These are phyloP conservation scores for Amphiprion percula DNA, from an alignment of 2,113 vertebrate genomes.

Conservation along the genomic window DNA sequence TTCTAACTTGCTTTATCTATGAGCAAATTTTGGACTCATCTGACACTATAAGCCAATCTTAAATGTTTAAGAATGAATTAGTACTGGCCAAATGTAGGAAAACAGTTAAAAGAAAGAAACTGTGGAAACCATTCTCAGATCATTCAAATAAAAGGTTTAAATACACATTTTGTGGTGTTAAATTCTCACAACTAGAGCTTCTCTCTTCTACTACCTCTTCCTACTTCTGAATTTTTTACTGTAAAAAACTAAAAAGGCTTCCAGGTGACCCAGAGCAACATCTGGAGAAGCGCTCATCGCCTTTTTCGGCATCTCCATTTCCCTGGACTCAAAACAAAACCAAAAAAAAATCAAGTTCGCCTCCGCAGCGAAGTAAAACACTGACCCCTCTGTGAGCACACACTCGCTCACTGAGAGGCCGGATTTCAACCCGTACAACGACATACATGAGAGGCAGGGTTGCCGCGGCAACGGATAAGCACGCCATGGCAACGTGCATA, in stretches of 20 bases:
- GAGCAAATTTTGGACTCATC: no score
- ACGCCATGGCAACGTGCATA: conserved; percentile 74
- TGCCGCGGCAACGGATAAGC: conserved; percentile 69
- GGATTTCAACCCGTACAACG: conserved; percentile 38
- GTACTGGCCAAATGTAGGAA: no score
- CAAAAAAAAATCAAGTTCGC: conserved; percentile 9
- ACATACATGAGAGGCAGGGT: conserved; percentile 66
- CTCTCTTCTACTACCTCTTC: neutral
- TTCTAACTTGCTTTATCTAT: no score
- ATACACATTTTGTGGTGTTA: no score
- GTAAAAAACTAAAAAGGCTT: conserved; percentile 6
- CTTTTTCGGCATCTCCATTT: conserved; percentile 44
- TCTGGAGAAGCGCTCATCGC: conserved; percentile 15
- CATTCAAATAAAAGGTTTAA: no score
- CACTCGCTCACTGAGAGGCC: conserved; percentile 32
- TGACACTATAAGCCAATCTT: no score
- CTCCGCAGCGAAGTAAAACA: conserved; percentile 54
- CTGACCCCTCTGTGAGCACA: conserved; percentile 44
- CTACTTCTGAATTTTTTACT: neutral
- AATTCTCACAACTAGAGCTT: neutral
- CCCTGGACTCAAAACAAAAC: conserved; percentile 13
- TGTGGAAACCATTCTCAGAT: no score
- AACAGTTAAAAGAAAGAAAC: no score
- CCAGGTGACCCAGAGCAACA: conserved; percentile 24
- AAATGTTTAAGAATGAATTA: no score